Base-by-base conservation (phyloP, 92 coral and sea anemone genomes). In the Isaurus tuberculatus region DNA sequence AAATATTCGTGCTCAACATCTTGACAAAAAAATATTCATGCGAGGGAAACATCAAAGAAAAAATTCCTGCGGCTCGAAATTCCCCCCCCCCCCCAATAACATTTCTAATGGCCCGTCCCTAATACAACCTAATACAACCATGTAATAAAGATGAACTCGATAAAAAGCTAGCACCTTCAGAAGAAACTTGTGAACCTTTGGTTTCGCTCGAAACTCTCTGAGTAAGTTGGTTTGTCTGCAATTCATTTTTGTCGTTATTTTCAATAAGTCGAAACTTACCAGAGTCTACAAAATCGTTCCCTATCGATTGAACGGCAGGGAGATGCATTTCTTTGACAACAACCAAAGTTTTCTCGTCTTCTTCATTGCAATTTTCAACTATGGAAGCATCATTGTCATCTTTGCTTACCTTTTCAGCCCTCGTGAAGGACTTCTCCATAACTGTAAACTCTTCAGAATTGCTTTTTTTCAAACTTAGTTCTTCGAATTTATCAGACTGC, bases 281-380 rank as follows among this genome's bases (percentile, higher is more conserved):
- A 1, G 70, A 22, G 49, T 77, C 82, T 0, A 75, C 81, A 34
- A 57, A n/a, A 75, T 75, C 68, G 33, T 23, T 25, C 1, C 69
- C 70, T 22, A 58, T 67, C 0, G 34, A 34, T 58, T 77, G 69
- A 4, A 36, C 49, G 1, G 82, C n/a, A 20, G 85, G 85, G 6
- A 65, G 1, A 5, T 65, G 27, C 16, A 43, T 65, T 80, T 66
- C 75, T 42, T 65, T 80, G 23, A 65, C 75, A 29, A 68, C 20
- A 22, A 65, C 75, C 49, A 68, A 48, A 15, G 46, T 51, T 65
- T 29, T 65, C 5, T 42, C n/a, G 22, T 32, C 32, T 29, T 36
- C 65, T 80, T 43, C 85, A 5, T 65, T 25, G 46, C 55, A 14
- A 5, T 31, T 53, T 37, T 80, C 40, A 15, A 26, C 43, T 10